Conservation (phyloP, 2,113 vertebrate genomes). For the Phrynosoma blainvillii region DNA sequence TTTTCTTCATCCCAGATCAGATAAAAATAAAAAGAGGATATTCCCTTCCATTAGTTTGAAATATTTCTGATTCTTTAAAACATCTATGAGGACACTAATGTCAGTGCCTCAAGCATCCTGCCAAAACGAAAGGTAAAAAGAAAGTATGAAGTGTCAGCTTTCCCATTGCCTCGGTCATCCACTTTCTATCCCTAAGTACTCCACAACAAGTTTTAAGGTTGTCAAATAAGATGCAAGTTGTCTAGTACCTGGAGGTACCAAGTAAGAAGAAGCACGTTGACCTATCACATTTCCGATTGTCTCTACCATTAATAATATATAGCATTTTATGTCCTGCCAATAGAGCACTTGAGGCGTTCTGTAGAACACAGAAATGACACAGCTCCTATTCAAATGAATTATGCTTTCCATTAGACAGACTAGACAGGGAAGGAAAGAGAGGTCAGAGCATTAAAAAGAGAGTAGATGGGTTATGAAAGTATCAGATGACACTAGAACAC, state of each 20-base stretch:
- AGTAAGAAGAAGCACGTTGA: not conserved
- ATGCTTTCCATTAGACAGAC: not conserved
- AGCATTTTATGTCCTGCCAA: not conserved
- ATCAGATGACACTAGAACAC: not conserved
- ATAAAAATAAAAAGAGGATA: not conserved
- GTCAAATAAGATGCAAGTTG: not conserved
- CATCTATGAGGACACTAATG: not conserved
- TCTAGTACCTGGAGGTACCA: not conserved
- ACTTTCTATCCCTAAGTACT: not conserved
- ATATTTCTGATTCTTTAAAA: not conserved
- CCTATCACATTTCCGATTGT: not conserved
- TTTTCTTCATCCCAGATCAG: not conserved
- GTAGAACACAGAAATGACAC: not conserved
- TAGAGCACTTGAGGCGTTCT: not conserved
- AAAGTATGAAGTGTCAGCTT: not conserved
- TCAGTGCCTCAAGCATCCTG: not conserved
- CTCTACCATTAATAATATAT: not conserved
- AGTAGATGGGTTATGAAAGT: not conserved
- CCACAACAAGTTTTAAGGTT: not conserved
- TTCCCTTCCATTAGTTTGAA: not conserved
- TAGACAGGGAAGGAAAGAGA: not conserved
- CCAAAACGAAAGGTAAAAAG: not conserved
- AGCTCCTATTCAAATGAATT: not conserved
- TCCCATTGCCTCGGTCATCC: not conserved
- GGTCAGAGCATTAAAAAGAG: not conserved